These are phyloP conservation scores for Oryzias javanicus DNA, from an alignment of 2,113 vertebrate genomes.

Conservation along the genomic window DNA sequence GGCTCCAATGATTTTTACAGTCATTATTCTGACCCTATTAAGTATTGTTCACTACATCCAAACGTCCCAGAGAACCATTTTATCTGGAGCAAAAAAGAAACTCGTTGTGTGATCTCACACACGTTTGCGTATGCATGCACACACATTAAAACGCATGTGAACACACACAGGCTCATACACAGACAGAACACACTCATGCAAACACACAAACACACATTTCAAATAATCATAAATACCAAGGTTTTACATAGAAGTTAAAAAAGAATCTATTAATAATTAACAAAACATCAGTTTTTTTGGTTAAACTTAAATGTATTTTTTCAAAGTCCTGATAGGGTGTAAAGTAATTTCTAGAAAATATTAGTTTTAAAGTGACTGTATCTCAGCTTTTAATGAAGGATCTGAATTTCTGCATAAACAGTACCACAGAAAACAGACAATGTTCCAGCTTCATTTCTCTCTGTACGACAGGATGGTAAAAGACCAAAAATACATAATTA, in stretches of 20 bases:
- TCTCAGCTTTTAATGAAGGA: background rate
- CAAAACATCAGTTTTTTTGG: background rate
- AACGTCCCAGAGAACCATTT: slow-evolving; percentile 65
- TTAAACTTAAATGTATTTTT: background rate
- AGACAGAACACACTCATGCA: background rate
- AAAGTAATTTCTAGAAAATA: background rate
- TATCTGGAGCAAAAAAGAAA: slow-evolving; percentile 16
- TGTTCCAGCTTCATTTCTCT: too few species aligned
- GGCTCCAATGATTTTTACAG: slow-evolving; percentile 75
- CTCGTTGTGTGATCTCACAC: background rate
- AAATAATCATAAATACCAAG: slow-evolving; percentile 42
- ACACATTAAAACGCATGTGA: background rate
- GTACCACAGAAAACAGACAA: too few species aligned
- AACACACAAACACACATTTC: background rate
- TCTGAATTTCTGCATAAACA: too few species aligned
- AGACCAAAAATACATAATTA: too few species aligned
- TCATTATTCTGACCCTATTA: slow-evolving; percentile 78
- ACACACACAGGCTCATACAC: slow-evolving; percentile 4
- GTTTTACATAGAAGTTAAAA: too few species aligned
- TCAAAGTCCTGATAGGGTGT: background rate
- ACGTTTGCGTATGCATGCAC: too few species aligned
- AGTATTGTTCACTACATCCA: slow-evolving; percentile 72
- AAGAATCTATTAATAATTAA: too few species aligned
- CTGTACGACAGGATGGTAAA: too few species aligned
- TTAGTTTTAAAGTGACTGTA: background rate